A percentile compares a stretch with the other conserved stretches of the same genome.
Evolutionary conservation across 2,113 vertebrate species (phyloP).

Genomic region (Mus spicilegus): DNA sequence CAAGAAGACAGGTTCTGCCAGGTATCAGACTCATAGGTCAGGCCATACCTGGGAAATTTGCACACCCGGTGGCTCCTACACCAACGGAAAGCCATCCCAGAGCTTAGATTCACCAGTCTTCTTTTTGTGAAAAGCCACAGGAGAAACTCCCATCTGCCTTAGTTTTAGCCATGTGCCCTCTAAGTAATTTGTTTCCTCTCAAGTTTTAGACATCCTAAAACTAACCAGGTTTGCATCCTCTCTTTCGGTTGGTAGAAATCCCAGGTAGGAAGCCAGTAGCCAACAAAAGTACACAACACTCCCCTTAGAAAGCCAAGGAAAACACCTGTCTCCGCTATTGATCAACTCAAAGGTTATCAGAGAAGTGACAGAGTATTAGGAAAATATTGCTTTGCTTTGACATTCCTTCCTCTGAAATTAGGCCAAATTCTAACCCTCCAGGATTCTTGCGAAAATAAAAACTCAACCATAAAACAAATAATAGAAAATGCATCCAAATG

Average conservation of each 20-base stretch:
- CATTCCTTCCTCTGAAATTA: constrained; percentile 64
- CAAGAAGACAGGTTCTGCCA: neutral
- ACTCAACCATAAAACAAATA: neutral
- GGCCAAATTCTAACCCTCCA: neutral
- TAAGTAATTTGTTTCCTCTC: neutral
- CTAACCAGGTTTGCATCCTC: neutral
- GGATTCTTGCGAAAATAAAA: neutral
- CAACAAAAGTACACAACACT: neutral
- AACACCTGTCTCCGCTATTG: constrained; percentile 69
- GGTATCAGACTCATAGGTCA: neutral
- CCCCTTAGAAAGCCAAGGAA: constrained; percentile 42
- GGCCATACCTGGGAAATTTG: too few species aligned
- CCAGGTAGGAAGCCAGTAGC: rapidly evolving
- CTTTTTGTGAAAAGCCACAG: neutral
- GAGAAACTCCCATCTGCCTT: neutral
- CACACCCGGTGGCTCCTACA: rapidly evolving
- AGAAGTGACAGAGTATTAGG: constrained; percentile 65
- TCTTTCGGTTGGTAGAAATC: neutral
- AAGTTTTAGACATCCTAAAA: neutral
- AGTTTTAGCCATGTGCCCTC: neutral
- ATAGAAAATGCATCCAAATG: neutral
- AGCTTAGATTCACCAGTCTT: neutral
- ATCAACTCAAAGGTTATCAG: constrained; percentile 75
- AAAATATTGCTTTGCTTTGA: constrained; percentile 68
- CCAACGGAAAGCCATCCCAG: neutral